phyloP scores from a whole-genome alignment of 2,113 vertebrate species.

The Glareola pratincola region DNA sequence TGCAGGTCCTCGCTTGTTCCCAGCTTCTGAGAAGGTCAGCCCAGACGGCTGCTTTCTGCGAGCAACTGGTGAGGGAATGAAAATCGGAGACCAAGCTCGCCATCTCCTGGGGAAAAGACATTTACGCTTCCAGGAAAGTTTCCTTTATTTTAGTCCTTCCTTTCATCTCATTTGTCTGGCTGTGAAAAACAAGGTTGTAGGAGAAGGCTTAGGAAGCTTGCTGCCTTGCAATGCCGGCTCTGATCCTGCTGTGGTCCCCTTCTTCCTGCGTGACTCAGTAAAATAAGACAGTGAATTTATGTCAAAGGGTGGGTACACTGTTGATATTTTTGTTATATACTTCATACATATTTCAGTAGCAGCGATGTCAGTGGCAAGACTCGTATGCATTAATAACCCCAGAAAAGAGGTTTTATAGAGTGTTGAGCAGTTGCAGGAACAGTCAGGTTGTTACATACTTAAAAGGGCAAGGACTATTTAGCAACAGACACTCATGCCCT shows the following conservation, averaged over 20 bases:
- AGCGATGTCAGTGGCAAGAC: not conserved
- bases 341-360: not conserved
- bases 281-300: not conserved
- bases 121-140: not conserved
- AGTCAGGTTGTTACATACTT: not conserved
- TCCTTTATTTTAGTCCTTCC: not conserved
- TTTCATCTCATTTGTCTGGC: not conserved
- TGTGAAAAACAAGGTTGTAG: not conserved
- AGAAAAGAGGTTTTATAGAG: not conserved
- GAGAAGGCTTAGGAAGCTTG: not conserved
- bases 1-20: not conserved
- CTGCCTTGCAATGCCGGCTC: not conserved
- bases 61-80: not conserved
- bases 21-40: not conserved
- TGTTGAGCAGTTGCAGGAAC: not conserved
- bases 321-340: not conserved
- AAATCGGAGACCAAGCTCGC: constrained; percentile 25
- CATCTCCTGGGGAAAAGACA: constrained; percentile 50
- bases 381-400: rapidly evolving
- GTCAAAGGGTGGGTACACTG: not conserved
- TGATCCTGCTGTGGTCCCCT: not conserved
- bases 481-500: rapidly evolving
- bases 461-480: not conserved
- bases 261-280: not conserved
- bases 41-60: not conserved